Evolutionary conservation across 2,797 vertebrate species (phyloP).

Genomic region (Buceros bicornis): DNA sequence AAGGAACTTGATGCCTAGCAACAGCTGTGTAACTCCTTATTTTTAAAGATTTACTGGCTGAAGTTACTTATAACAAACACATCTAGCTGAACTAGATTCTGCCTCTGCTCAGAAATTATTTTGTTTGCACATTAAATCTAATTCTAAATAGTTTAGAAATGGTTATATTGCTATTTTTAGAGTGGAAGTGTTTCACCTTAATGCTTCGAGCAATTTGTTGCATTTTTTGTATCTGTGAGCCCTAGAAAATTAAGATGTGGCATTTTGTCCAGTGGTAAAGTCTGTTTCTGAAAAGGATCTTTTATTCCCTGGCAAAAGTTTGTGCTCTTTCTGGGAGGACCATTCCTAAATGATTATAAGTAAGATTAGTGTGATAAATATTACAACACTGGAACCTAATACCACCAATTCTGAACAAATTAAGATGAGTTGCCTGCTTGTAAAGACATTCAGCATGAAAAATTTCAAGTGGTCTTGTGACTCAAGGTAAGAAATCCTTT

Average conservation of each 20-base stretch:
- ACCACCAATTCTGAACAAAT: background rate
- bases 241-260: background rate
- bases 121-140: background rate
- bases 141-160: background rate
- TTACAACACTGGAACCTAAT: background rate
- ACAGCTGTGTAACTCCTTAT: background rate
- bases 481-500: background rate
- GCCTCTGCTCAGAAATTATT: background rate
- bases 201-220: background rate
- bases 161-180: background rate
- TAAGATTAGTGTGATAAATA: background rate
- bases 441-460: background rate
- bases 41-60: background rate
- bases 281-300: background rate
- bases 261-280: background rate
- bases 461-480: background rate
- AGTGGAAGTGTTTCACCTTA: background rate
- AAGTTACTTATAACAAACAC: background rate
- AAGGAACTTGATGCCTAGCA: background rate
- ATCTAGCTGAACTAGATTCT: background rate
- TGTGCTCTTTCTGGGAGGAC: background rate
- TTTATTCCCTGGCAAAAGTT: background rate
- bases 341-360: background rate
- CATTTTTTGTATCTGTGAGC: background rate
- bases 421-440: background rate